phyloP scores from a whole-genome alignment of 2,888 invertebrate genomes.

The Cremastinae sp. region DNA sequence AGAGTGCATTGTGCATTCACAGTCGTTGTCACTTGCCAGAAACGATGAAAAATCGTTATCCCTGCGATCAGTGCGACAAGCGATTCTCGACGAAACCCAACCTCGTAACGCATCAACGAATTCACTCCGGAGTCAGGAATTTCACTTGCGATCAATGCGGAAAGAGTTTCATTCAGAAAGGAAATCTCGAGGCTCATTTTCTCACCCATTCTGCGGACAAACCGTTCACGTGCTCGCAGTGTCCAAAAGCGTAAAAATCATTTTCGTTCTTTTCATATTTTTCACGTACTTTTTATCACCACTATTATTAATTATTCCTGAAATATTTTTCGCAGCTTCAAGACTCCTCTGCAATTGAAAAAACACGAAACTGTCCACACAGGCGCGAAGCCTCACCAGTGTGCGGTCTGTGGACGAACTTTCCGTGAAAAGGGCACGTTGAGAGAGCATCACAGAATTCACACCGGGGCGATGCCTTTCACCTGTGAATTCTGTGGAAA shows the following conservation, averaged over 20 bases:
- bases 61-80: constrained; percentile 84
- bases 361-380: constrained; percentile 84
- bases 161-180: constrained; percentile 84
- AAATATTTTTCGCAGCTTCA: constrained; percentile 78
- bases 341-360: constrained; percentile 82
- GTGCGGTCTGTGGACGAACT: constrained; percentile 83
- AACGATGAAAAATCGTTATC: constrained; percentile 82
- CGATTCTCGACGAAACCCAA: constrained; percentile 83
- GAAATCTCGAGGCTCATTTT: constrained; percentile 83
- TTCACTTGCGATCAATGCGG: constrained; percentile 84
- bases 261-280: neutral
- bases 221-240: constrained; percentile 81
- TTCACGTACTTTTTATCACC: neutral
- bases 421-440: constrained; percentile 87
- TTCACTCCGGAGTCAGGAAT: constrained; percentile 82
- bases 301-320: neutral
- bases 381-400: constrained; percentile 84
- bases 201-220: constrained; percentile 82
- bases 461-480: constrained; percentile 90
- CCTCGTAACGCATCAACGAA: constrained; percentile 83
- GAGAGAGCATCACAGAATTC: constrained; percentile 88
- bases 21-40: constrained; percentile 83
- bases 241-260: constrained; percentile 79
- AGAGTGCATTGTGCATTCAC: constrained; percentile 82
- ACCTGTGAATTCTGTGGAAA: constrained; percentile 89